phyloP scores from a whole-genome alignment of 2,888 invertebrate genomes.

The Drosophila formosana region DNA sequence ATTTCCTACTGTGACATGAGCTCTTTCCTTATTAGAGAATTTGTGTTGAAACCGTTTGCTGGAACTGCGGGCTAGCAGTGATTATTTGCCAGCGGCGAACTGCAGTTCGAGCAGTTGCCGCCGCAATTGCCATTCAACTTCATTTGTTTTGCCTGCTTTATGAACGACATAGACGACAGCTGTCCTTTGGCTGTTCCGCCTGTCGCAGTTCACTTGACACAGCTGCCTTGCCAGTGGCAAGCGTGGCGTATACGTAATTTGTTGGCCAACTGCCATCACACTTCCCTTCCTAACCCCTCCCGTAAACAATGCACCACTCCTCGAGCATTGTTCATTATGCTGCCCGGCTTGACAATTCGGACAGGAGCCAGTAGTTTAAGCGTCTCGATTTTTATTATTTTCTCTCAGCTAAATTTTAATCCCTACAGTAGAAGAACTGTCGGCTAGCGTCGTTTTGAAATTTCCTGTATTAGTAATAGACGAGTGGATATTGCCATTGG shows the following conservation, averaged over 20 bases:
- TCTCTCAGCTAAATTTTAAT: slow-evolving; percentile 25
- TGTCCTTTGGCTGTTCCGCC: slow-evolving; percentile 34
- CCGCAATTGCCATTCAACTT: slow-evolving; percentile 49
- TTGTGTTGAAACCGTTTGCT: slow-evolving; percentile 8
- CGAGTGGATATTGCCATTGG: slow-evolving; percentile 4
- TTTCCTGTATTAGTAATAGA: slow-evolving; percentile 12
- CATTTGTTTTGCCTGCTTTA: slow-evolving; percentile 48
- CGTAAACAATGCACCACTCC: slow-evolving; percentile 23
- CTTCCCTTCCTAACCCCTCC: slow-evolving; percentile 1
- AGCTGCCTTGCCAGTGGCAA: slow-evolving; percentile 35
- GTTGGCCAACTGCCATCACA: slow-evolving; percentile 47
- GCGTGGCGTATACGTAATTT: slow-evolving; percentile 54
- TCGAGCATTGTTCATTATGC: slow-evolving; percentile 41
- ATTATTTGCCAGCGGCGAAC: slow-evolving; percentile 22
- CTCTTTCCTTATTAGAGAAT: slow-evolving; percentile 4
- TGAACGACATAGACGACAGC: slow-evolving; percentile 28
- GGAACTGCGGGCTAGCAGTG: slow-evolving; percentile 10
- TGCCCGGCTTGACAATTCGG: slow-evolving; percentile 14
- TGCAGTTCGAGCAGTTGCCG: slow-evolving; percentile 37
- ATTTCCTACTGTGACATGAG: not conserved
- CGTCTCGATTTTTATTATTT: slow-evolving; percentile 29
- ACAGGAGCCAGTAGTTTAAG: slow-evolving; percentile 11
- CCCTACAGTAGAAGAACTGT: slow-evolving; percentile 8
- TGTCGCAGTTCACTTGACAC: slow-evolving; percentile 48
- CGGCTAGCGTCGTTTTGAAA: slow-evolving; percentile 9